Base-by-base conservation (phyloP, 2,113 vertebrate species). In the Galbula dea region DNA sequence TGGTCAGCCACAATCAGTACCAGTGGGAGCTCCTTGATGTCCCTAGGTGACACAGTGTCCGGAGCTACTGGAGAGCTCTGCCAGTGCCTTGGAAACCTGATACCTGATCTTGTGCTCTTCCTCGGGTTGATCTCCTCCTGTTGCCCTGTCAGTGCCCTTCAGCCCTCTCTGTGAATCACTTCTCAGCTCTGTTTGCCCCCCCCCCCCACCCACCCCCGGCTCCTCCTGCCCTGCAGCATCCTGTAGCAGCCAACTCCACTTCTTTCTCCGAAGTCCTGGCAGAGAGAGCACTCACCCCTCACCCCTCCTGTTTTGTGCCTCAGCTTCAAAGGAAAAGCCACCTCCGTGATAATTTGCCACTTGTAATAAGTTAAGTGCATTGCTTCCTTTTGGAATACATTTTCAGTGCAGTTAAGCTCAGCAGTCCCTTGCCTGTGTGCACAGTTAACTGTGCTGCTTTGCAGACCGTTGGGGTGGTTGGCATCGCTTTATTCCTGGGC, bases 341-440 rank as follows among this genome's bases (percentile, higher is more conserved):
- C 97, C 97, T 96, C 87, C 93, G 95, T 74, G 95, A 96, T 97
- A 95, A 96, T 98, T 97, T 97, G 94, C 94, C 96, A 96, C 97
- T 97, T 95, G 94, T 97, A 97, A 97, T 96, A 94, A 97, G 97
- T 96, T 97, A 97, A 98, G 97, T 97, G 97, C 97, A 89, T 96
- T 81, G 41, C 96, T 97, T 97, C 97, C 80, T 93, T 86, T 77
- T 58, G n/a, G 94, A 96, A 97, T 97, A 86, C 91, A 93, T 96
- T 97, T 96, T 96, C 96, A 95, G 95, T 95, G 95, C 93, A 74
- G 95, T 97, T 97, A 93, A 97, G 91, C 95, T 91, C 96, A 94
- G 97, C 96, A 86, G 95, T 96, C 81, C 85, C 97, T 96, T 45
- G 96, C 97, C 96, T 88, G 95, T 75, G 95, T 74, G 90, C 95